phyloP scores from a whole-genome alignment of 92 coral and sea anemone genomes.

The Epizoanthus fatuus region DNA sequence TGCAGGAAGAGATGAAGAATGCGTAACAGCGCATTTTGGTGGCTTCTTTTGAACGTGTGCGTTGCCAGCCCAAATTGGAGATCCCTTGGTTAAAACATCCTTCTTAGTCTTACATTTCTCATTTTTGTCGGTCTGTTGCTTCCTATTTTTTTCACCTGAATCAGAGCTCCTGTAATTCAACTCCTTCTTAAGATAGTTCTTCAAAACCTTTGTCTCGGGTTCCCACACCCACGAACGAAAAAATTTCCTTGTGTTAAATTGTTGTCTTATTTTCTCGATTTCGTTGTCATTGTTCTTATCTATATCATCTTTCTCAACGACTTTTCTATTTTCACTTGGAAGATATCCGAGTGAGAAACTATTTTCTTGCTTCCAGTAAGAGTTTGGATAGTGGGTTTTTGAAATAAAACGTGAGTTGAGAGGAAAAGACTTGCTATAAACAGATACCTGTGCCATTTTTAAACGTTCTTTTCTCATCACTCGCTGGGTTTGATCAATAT shows the following conservation, averaged over 20 bases:
- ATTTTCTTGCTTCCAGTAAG: slow-evolving; percentile 67
- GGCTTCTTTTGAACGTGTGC: neutral
- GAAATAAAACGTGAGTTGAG: slow-evolving; percentile 63
- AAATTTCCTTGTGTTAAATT: slow-evolving; percentile 59
- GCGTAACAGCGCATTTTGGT: neutral
- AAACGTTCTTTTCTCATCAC: slow-evolving; percentile 7
- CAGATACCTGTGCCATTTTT: slow-evolving; percentile 52
- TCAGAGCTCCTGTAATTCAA: neutral
- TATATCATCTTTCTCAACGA: slow-evolving; percentile 15
- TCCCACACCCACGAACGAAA: slow-evolving; percentile 78
- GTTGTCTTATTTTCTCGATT: slow-evolving; percentile 54
- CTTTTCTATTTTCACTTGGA: neutral
- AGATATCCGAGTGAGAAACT: slow-evolving; percentile 43
- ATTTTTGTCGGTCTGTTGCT: neutral
- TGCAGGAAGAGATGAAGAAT: slow-evolving; percentile 42
- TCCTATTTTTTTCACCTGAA: neutral
- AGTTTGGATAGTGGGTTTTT: slow-evolving; percentile 47
- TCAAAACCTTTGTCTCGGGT: slow-evolving; percentile 31
- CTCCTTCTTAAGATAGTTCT: slow-evolving; percentile 32
- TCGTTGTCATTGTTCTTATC: slow-evolving; percentile 44
- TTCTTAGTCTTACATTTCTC: neutral
- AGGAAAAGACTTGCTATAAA: slow-evolving; percentile 63
- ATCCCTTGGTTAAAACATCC: neutral
- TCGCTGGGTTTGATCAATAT: neutral
- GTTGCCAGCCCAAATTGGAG: neutral